Evolutionary conservation across 2,113 vertebrate genomes (phyloP), one percentile per base, ranked within the genome.

Genomic region (Zingel zingel): DNA sequence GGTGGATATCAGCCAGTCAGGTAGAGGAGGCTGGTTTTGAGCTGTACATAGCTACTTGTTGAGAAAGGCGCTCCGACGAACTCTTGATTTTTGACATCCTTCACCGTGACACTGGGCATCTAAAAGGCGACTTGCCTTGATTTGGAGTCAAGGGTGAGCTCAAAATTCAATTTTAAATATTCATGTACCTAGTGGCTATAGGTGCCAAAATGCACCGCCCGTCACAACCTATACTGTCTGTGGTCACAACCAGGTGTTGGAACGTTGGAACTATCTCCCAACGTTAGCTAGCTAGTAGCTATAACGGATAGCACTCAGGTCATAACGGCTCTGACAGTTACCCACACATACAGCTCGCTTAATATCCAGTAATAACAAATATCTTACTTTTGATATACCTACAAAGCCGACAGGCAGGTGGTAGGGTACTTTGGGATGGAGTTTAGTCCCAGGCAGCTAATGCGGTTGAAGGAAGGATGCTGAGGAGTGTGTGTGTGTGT

Each of bases 31-130:
- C 45, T 18, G 11, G 4, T 51, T 45, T 39, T 33, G 0, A 64
- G 30, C 30, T 50, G 27, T 57, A 66, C 84, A 78, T 70, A 33
- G 4, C 4, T 5, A 97, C 97, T 97, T 97, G 85, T 97, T 97
- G 25, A 97, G 96, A 81, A 97, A 97, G 47, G 96, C 96, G 96
- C 97, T 82, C 95, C 90, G 90, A 97, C 97, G 81, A 97, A 97
- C 90, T 97, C 97, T 91, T 97, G 97, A 96, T 97, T 96, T 94
- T 97, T 97, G 61, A 98, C 96, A 89, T 97, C 96, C 91, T 97
- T 97, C 82, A 97, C 96, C 5, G 96, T 97, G 64, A 97, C 96
- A 86, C 96, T 96, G 30, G 96, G 96, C 97, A 97, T 97, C 96
- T 97, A 67, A 4, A 70, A 47, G 25, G 15, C 25, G 51, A n/a